Evolutionary conservation across 2,113 vertebrate species (phyloP), one percentile per base, ranked within the genome.

Genomic region (Melanerpes aurifrons): DNA sequence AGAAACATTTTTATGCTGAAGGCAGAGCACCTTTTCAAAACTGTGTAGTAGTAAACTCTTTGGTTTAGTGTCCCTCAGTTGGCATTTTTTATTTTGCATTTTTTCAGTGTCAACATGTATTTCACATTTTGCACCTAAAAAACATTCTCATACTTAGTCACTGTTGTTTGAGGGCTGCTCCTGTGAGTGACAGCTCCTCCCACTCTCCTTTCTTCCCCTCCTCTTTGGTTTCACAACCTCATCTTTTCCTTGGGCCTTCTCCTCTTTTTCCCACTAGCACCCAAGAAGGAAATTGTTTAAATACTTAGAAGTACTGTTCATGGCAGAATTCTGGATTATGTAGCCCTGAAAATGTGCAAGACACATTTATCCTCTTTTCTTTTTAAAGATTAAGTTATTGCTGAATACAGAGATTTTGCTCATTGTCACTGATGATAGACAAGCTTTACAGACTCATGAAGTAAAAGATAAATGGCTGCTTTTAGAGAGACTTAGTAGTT

Each of bases 341-440:
- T n/a, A 89, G 71, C 8, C 15, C n/a, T 83, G 72, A 45, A 75
- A 89, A 74, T 9, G 7, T 37, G 12, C 69, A 83, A 82, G 71
- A 32, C 15, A 26, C 1, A 2, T 62, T 85, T 25, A 62, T 61
- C 31, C 40, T 90, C 25, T 68, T 59, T 66, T 72, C 16, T 62
- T 57, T 89, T 74, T 14, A 62, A 82, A 75, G 18, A 69, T n/a
- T 67, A 58, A 70, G 35, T 72, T 90, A 82, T 69, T 47, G 37
- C 26, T 61, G 43, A 25, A 16, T 66, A 89, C 71, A 93, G 66
- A 71, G 50, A 32, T 88, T 90, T 72, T 86, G 28, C 59, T 91
- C 40, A 73, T 73, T 91, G 78, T 82, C 61, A 74, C 64, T 91
- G 86, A 68, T 72, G 75, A 92, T 5, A 85, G 94, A 89, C 8